Evolutionary conservation across 2,797 vertebrate species (phyloP).

Genomic region (Nasua narica): DNA sequence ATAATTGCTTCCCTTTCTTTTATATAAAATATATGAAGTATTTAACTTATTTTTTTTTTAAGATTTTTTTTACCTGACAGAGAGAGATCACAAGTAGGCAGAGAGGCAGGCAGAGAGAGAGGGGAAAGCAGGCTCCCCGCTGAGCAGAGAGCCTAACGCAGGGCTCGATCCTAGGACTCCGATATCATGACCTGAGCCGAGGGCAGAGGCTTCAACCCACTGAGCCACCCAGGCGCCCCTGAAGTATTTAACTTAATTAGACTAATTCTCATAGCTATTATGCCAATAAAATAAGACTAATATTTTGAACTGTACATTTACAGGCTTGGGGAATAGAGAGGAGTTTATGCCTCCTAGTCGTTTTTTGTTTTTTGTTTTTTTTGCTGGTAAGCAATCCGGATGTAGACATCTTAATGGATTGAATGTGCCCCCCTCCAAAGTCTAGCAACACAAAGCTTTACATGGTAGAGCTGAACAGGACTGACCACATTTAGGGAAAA

Average conservation of each 20-base stretch:
- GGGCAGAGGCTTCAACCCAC: too few relatives aligned
- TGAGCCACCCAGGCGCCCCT: too few relatives aligned
- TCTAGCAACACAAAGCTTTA: neutral
- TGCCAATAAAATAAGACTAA: neutral
- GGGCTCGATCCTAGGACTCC: too few relatives aligned
- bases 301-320: neutral
- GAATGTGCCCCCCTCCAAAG: neutral
- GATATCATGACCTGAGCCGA: too few relatives aligned
- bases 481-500: neutral
- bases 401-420: neutral
- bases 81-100: too few relatives aligned
- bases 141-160: too few relatives aligned
- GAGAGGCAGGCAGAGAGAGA: too few relatives aligned
- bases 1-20: neutral
- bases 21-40: neutral
- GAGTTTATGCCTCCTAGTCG: neutral
- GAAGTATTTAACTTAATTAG: neutral
- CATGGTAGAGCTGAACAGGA: neutral
- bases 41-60: neutral
- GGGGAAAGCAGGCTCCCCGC: too few relatives aligned
- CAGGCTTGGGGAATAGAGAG: neutral
- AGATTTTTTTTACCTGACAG: too few relatives aligned
- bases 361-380: neutral
- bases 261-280: neutral
- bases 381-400: neutral